Percentiles rank a stretch among this genome's conserved stretches.
phyloP scores from a whole-genome alignment of 1,140 invertebrate genomes.

The Neotoxoptera formosana region DNA sequence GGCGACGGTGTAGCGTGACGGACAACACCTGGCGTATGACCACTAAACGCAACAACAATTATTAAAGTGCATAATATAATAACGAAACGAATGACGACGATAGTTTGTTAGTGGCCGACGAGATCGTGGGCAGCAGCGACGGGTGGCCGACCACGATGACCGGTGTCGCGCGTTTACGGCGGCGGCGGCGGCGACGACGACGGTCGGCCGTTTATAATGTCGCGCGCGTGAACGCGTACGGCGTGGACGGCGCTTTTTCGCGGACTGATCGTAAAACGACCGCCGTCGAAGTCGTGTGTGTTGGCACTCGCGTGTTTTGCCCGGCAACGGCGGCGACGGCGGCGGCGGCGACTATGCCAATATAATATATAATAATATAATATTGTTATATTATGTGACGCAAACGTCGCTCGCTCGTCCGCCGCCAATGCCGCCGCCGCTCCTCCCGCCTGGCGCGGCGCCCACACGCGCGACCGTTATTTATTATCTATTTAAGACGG shows the following conservation, averaged over 20 bases:
- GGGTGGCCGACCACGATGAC: neutral
- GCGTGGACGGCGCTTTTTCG: neutral
- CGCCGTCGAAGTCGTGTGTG: constrained; percentile 9
- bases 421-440: neutral
- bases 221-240: neutral
- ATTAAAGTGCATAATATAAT: too few species aligned
- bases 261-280: constrained; percentile 8
- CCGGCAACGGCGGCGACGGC: neutral
- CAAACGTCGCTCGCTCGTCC: neutral
- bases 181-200: neutral
- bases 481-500: constrained; percentile 31
- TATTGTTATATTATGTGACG: constrained; percentile 15
- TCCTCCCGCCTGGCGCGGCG: neutral
- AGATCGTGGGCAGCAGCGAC: neutral
- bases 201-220: neutral
- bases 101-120: neutral
- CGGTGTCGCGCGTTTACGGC: neutral
- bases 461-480: neutral
- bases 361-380: neutral
- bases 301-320: constrained; percentile 44
- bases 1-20: too few species aligned
- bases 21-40: too few species aligned
- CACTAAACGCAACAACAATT: too few species aligned
- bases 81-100: too few species aligned
- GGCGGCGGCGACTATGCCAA: neutral